Evolutionary conservation across 1,140 invertebrate genomes (phyloP).

Genomic region (Amphibalanus amphitrite): DNA sequence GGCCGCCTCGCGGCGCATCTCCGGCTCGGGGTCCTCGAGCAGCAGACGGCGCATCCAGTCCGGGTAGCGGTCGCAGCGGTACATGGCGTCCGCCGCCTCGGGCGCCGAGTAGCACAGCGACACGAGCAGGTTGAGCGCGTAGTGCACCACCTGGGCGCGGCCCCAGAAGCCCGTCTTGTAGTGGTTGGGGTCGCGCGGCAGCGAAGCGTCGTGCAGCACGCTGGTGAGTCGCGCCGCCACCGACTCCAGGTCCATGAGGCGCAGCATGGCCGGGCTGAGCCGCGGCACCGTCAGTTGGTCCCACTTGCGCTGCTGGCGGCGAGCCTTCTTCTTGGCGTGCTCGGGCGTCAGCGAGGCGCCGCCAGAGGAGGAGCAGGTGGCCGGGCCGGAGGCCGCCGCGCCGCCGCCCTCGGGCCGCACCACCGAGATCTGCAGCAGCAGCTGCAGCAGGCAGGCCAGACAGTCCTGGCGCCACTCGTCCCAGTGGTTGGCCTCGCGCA

Average conservation of each 20-base stretch:
- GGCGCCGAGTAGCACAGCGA: conserved; percentile 62
- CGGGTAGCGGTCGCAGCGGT: conserved; percentile 47
- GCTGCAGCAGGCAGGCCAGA: conserved; percentile 61
- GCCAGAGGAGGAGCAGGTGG: neutral
- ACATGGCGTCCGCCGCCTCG: conserved; percentile 42
- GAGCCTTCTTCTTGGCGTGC: conserved; percentile 9
- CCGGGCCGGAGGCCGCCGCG: too few relatives aligned
- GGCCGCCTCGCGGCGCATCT: conserved; percentile 71
- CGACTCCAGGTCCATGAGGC: conserved; percentile 61
- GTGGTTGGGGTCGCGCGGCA: conserved; percentile 53
- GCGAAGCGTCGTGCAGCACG: conserved; percentile 67
- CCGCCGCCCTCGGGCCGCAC: neutral
- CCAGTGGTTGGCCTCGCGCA: conserved; percentile 68
- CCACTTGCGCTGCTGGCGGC: conserved; percentile 8
- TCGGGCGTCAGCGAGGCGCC: conserved; percentile 7
- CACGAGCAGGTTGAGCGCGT: conserved; percentile 58
- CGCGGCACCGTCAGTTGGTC: conserved; percentile 7
- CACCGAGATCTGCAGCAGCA: conserved; percentile 33
- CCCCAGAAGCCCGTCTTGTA: conserved; percentile 78
- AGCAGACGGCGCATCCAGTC: conserved; percentile 55
- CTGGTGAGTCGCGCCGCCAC: conserved; percentile 65
- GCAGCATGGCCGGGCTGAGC: conserved; percentile 38
- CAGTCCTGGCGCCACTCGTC: conserved; percentile 90
- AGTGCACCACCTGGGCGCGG: conserved; percentile 59
- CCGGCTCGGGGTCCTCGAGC: conserved; percentile 64